These are phyloP conservation scores for Caenorhabditis sp. DNA, from an alignment of 2,888 invertebrate genomes.

Conservation along the genomic window DNA sequence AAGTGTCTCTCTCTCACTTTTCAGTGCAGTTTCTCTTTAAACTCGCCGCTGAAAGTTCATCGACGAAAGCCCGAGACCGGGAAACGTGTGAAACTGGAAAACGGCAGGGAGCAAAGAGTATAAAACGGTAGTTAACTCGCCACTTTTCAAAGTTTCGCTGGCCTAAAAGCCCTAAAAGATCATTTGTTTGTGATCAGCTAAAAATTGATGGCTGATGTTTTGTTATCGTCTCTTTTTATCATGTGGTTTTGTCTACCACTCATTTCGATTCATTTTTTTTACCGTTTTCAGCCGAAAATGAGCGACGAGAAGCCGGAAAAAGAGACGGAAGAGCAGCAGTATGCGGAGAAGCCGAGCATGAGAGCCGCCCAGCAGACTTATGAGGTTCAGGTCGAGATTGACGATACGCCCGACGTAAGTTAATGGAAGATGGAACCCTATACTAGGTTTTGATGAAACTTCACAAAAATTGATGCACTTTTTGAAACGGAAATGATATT, in stretches of 20 bases:
- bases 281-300: not conserved
- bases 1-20: too few species aligned
- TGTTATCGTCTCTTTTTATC: too few species aligned
- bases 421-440: too few species aligned
- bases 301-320: not conserved
- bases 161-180: conserved; percentile 6
- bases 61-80: conserved; percentile 10
- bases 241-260: too few species aligned
- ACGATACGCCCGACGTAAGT: conserved; percentile 54
- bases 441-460: too few species aligned
- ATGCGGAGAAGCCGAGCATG: conserved; percentile 4
- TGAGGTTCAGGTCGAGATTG: conserved; percentile 50
- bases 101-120: conserved; percentile 6
- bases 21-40: too few species aligned
- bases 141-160: conserved; percentile 1
- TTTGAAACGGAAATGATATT: too few species aligned
- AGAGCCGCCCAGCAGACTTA: conserved; percentile 42
- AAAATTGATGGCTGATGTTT: too few species aligned
- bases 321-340: not conserved
- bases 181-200: too few species aligned
- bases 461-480: too few species aligned
- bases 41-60: conserved; percentile 45
- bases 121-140: not conserved
- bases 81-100: conserved; percentile 14
- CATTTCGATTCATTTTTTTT: too few species aligned